Evolutionary conservation across 1,140 invertebrate species (phyloP), one percentile per base, ranked within the genome.

Genomic region (Elysia chlorotica): DNA sequence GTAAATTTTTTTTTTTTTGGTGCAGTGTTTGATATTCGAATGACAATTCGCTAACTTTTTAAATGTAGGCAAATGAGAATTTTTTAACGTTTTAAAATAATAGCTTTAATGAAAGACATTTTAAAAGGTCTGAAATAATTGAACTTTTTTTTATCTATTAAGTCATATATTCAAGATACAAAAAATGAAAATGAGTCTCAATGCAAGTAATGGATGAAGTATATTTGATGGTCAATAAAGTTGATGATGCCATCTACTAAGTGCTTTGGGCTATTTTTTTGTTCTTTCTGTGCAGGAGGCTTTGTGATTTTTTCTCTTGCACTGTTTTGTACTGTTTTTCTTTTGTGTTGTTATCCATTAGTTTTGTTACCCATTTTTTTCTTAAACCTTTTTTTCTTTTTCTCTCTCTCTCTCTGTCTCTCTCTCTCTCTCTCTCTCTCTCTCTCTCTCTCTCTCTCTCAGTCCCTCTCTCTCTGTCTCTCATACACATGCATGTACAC

Each of bases 361-460:
- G 2, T 37, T 35, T 38, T 66, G 5, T 25, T 33, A 37, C 25
- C 37, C 17, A 0, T 2, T 25, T 4, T 28, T n/a, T 66, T 37
- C 2, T 17, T 66, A 1, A 33, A 17, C 31, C 48, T 68, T 31
- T 68, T 53, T 54, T 28, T 68, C 66, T 54, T 36, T 68, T 53
- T 68, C 66, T 68, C 41, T 54, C 66, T 68, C 41, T 53, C 66
- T 54, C 41, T 31, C 66, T 53, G 41, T 53, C 66, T 6, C 38
- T 30, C 66, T 68, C 66, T 53, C 66, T 53, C 35, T 37, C 35
- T 38, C 37, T 38, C 35, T 38, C 35, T 37, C 5, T 37, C 35
- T 38, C 37, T 38, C 5, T 38, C 37, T 38, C 21, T 3, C 63
- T 65, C 63, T 65, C 28, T 65, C 63, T 65, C 63, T 65, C 33